Evolutionary conservation across 1,140 invertebrate species (phyloP), one percentile per base, ranked within the genome.

Genomic region (Pentalonia nigronervosa): DNA sequence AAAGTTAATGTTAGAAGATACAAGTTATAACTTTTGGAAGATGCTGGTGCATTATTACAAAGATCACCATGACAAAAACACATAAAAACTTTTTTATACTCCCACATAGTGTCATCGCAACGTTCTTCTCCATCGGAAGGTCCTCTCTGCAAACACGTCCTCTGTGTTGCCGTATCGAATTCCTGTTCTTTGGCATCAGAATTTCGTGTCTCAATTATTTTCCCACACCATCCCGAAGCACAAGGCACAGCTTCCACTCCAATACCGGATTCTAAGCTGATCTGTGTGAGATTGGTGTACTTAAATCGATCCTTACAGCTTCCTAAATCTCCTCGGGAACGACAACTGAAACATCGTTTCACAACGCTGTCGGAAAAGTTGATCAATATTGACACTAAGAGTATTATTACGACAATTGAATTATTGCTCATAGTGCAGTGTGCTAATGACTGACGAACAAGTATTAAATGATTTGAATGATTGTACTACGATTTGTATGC

Each of bases 61-160:
- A 99, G 95, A 95, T 99, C 98, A n/a, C 98, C 98, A 94, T 96
- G 96, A 95, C 98, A 99, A 94, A 99, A 98, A 95, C 98, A 99
- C 97, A 99, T 98, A 94, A 97, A 97, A 0, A 98, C 97, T 95
- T 97, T 97, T 94, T 97, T 97, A 94, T 97, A 96, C 94, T 97
- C 97, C 95, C 97, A 97, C 94, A 97, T 96, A 1, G 98, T 98
- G 94, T 98, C 97, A 7, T 97, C 98, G 95, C 98, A 99, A 93
- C 98, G 96, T 95, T 99, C 98, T 95, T 98, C 97, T 94, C 97
- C 97, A 95, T 99, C 98, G 86, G 97, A 97, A 14, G 98, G 98
- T 45, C 98, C 97, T 93, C 97, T 96, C 95, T 98, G 97, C 0
- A 99, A 96, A 94, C 98, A 99, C 95, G 97, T 97, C 94, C 98